A percentile compares a stretch with the other conserved stretches of the same genome.
Conservation (phyloP, 2,888 invertebrate genomes). For the Penaeus monodon region DNA sequence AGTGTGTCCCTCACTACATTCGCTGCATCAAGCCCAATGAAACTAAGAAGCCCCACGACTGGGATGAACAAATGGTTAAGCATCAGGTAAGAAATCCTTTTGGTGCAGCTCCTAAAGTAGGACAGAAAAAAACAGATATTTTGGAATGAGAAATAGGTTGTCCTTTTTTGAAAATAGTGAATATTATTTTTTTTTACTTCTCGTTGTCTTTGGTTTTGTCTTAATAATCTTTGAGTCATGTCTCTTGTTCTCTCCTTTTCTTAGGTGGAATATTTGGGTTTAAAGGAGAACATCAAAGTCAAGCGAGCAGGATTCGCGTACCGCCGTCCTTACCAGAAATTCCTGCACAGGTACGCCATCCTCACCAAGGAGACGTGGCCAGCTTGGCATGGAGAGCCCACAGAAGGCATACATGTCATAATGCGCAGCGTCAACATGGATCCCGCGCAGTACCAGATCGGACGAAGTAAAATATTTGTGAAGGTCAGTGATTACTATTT, state of each 20-base stretch:
- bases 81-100: constrained; percentile 72
- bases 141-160: no score
- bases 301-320: constrained; percentile 80
- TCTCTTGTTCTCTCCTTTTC: background rate
- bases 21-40: constrained; percentile 81
- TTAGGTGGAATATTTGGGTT: constrained; percentile 77
- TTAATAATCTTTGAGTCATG: no score
- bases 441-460: constrained; percentile 76
- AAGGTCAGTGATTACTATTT: constrained; percentile 70
- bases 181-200: no score
- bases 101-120: background rate
- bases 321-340: constrained; percentile 76
- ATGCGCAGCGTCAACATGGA: constrained; percentile 76
- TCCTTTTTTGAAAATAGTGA: no score
- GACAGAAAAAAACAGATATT: no score
- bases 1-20: constrained; percentile 79
- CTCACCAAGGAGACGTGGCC: constrained; percentile 78
- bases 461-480: constrained; percentile 78
- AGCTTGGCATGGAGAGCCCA: constrained; percentile 73
- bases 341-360: constrained; percentile 77
- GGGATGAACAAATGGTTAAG: constrained; percentile 77
- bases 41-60: constrained; percentile 77
- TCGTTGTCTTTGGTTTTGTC: no score
- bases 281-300: constrained; percentile 79
- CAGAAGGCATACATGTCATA: constrained; percentile 75